phyloP scores from a whole-genome alignment of 2,888 invertebrate genomes.

The Silvanus unidentatus region DNA sequence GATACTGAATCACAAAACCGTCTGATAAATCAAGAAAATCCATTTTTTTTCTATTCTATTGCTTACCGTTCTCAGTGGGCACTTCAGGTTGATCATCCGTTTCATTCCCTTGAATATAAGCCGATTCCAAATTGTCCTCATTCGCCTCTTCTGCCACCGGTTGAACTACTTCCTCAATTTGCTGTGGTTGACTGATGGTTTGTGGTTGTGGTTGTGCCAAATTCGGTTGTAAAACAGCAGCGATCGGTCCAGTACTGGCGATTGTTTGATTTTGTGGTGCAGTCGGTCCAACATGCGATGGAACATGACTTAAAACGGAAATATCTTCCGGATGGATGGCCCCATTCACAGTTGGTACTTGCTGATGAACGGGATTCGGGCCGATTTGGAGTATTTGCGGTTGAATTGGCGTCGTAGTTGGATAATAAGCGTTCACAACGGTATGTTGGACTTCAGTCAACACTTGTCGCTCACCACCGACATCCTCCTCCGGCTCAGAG shows the following conservation, averaged over 20 bases:
- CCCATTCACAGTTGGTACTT: slow-evolving; percentile 43
- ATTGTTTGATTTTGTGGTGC: slow-evolving; percentile 12
- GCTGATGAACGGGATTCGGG: slow-evolving; percentile 31
- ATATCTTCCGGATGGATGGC: slow-evolving; percentile 45
- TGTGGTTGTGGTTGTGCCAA: slow-evolving; percentile 23
- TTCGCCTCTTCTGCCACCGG: slow-evolving; percentile 27
- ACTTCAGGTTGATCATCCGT: slow-evolving; percentile 27
- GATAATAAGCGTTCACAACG: slow-evolving; percentile 37
- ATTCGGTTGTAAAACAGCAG: slow-evolving; percentile 29
- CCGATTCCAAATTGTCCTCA: slow-evolving; percentile 30
- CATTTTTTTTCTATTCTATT: background rate
- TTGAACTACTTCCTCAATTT: slow-evolving; percentile 30
- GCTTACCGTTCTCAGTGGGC: slow-evolving; percentile 16
- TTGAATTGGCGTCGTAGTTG: slow-evolving; percentile 32
- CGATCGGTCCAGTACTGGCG: slow-evolving; percentile 19
- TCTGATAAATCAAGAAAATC: background rate
- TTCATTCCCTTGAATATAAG: slow-evolving; percentile 22
- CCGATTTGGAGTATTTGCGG: slow-evolving; percentile 24
- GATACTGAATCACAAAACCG: slow-evolving; percentile 34
- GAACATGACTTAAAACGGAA: slow-evolving; percentile 29
- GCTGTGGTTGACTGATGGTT: slow-evolving; percentile 15
- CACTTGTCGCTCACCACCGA: slow-evolving; percentile 26
- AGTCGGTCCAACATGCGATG: slow-evolving; percentile 29
- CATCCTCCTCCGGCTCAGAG: slow-evolving; percentile 64
- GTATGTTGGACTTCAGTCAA: slow-evolving; percentile 33